Conservation (phyloP, 2,113 vertebrate genomes). For the Steatornis caripensis region DNA sequence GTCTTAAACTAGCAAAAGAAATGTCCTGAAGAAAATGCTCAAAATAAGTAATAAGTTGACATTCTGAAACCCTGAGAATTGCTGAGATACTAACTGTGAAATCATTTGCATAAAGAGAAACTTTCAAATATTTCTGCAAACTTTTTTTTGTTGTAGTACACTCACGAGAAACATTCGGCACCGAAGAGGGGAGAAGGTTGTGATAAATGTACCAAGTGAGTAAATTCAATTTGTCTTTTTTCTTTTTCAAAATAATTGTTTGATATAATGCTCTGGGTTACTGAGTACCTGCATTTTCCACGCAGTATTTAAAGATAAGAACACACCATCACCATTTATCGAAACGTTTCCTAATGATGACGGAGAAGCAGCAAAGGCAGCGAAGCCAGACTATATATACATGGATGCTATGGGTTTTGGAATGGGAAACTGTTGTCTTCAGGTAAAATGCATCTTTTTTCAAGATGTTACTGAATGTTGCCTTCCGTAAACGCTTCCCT, state of each 20-base stretch:
- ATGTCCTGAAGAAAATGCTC: background rate
- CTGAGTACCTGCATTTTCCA: background rate
- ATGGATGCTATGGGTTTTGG: slow-evolving; percentile 99
- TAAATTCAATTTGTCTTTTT: background rate
- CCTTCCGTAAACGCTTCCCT: background rate
- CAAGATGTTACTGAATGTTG: background rate
- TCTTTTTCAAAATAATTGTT: background rate
- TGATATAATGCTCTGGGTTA: background rate
- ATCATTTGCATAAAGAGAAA: background rate
- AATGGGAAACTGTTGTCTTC: slow-evolving; percentile 98
- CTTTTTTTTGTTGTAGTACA: slow-evolving; percentile 76
- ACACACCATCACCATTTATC: slow-evolving; percentile 86
- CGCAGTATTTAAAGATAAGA: slow-evolving; percentile 92
- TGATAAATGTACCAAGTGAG: slow-evolving; percentile 96
- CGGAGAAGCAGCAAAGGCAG: slow-evolving; percentile 81
- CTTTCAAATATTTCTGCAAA: background rate
- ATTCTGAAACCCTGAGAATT: background rate
- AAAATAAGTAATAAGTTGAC: background rate
- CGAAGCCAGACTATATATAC: slow-evolving; percentile 91
- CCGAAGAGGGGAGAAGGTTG: slow-evolving; percentile 94
- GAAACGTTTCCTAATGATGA: slow-evolving; percentile 89
- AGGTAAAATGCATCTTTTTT: slow-evolving; percentile 74
- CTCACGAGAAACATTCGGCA: slow-evolving; percentile 95
- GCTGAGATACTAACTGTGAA: background rate
- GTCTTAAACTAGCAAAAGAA: background rate